Evolutionary conservation across 1,140 invertebrate species (phyloP), one percentile per base, ranked within the genome.

Genomic region (Cylas formicarius): DNA sequence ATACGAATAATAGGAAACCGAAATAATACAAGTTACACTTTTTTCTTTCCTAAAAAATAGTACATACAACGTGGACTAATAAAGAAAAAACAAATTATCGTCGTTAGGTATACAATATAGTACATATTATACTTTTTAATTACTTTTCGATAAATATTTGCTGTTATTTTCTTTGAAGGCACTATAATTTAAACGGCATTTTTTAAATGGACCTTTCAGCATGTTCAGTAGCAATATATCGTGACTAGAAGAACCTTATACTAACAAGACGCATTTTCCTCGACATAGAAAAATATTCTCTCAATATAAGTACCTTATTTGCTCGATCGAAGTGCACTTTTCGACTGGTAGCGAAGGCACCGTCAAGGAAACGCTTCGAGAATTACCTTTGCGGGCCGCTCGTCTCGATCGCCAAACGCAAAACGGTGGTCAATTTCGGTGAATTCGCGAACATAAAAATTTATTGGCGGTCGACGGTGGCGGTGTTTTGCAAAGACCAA

Each of bases 61-160:
- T 8, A 8, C 7, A n/a, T 8, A n/a, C 18, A 16, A 31, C 28
- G n/a, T 16, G 28, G 18, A 31, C 7, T 7, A 31, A 31, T 17
- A 5, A 31, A 31, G 18, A 31, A 31, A 6, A 31, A 13, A 13
- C 6, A 31, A 31, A 31, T 31, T 17, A 38, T 38, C 11, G 33
- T 29, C 20, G 14, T 9, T 38, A 36, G 20, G 20, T 28, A 40
- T 17, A 29, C 13, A 11, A 17, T 22, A 20, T 42, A 32, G 21
- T 9, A 14, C 24, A 35, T 39, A 26, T 14, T 16, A 35, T 35
- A 44, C n/a, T 42, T 42, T 42, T 27, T 5, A 28, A 19, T 28
- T 36, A 44, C 26, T 36, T 44, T 44, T 47, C 22, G 4, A 48
- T 48, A 48, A 42, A 48, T 42, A 48, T 48, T 48, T 48, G 46